These are phyloP conservation scores for Capromys pilorides DNA, from an alignment of 2,797 vertebrate genomes.

Conservation along the genomic window DNA sequence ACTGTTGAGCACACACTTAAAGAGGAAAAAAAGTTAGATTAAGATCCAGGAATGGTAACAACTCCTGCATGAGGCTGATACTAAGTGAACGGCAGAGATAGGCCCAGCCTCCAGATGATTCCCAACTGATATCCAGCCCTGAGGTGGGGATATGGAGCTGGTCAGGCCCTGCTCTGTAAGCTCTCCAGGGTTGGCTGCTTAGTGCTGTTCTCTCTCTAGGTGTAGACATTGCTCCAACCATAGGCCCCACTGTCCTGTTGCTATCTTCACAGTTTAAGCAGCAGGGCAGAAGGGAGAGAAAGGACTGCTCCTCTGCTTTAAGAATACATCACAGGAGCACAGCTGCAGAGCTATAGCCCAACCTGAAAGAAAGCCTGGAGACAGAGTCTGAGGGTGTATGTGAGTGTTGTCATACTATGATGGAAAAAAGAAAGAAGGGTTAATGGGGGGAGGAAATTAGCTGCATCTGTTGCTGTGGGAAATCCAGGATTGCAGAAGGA, in stretches of 20 bases:
- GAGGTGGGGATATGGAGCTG: background rate
- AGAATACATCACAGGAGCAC: background rate
- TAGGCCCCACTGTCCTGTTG: background rate
- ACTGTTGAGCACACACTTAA: background rate
- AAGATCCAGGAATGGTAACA: background rate
- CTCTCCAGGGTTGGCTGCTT: background rate
- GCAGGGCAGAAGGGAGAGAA: background rate
- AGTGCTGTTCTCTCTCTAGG: background rate
- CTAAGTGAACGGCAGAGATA: background rate
- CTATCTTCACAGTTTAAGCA: background rate
- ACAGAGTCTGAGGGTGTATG: background rate
- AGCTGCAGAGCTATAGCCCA: background rate
- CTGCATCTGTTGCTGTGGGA: background rate
- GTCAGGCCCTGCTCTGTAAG: background rate
- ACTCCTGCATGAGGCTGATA: background rate
- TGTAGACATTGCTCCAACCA: background rate
- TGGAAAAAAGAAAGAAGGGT: background rate
- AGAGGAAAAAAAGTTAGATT: conserved; percentile 1
- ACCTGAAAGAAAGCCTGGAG: background rate
- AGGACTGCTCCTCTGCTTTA: background rate
- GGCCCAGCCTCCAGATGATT: background rate
- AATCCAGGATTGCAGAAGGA: background rate
- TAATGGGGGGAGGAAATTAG: background rate
- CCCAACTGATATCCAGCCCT: background rate
- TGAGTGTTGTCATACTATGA: background rate